Percentiles rank a stretch among this genome's conserved stretches.
Evolutionary conservation across 2,797 vertebrate species (phyloP).

Genomic region (Cyprinodon diabolis): DNA sequence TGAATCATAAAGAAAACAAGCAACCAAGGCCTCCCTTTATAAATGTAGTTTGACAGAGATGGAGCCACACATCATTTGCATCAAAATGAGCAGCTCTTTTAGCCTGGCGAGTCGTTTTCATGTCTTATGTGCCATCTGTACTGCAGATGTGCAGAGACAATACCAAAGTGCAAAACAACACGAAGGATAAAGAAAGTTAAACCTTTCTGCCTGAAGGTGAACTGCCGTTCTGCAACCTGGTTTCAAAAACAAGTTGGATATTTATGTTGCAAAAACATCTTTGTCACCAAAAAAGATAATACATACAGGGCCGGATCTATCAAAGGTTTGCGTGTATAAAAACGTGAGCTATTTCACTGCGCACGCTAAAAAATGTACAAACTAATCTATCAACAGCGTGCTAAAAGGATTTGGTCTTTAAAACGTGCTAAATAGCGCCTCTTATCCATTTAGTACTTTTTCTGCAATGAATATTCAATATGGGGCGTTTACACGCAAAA

Average conservation of each 20-base stretch:
- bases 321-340: too few relatives aligned
- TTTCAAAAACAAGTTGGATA: neutral
- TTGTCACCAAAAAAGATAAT: neutral
- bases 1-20: conserved; percentile 3
- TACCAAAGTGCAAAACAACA: neutral
- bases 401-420: too few relatives aligned
- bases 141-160: neutral
- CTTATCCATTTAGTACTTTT: too few relatives aligned
- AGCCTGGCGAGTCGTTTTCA: neutral
- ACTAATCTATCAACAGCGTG: too few relatives aligned
- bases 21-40: neutral
- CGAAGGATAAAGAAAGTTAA: neutral
- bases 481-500: too few relatives aligned
- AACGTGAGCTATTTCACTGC: too few relatives aligned
- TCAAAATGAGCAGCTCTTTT: conserved; percentile 5
- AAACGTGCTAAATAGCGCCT: too few relatives aligned
- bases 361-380: too few relatives aligned
- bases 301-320: too few relatives aligned
- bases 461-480: too few relatives aligned
- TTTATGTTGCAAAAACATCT: neutral
- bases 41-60: neutral
- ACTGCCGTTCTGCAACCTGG: neutral
- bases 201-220: neutral
- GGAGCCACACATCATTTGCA: neutral
- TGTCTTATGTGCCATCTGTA: neutral